phyloP scores from a whole-genome alignment of 2,888 invertebrate species.

The Nezara viridula region DNA sequence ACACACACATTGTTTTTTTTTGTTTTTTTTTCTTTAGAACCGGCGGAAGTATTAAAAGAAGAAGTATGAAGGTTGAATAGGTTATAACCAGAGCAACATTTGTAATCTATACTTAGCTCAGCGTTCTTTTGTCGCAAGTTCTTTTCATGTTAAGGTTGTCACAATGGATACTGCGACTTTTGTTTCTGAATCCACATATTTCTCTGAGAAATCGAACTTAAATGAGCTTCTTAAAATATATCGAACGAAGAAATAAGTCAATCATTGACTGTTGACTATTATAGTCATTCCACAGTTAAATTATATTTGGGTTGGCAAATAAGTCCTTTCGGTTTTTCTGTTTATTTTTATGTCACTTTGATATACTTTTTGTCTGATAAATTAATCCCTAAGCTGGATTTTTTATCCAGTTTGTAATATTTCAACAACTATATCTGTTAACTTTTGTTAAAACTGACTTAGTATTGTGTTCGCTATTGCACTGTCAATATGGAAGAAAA shows the following conservation, averaged over 20 bases:
- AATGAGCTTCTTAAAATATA: neutral
- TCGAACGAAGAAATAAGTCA: neutral
- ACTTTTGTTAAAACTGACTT: no score
- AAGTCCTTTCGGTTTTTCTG: no score
- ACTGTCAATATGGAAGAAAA: no score
- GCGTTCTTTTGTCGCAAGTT: neutral
- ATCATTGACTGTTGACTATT: no score
- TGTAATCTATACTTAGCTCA: neutral
- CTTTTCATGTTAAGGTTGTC: neutral
- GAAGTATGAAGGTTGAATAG: neutral
- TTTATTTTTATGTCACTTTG: no score
- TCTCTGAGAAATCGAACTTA: neutral
- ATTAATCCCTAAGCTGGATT: no score
- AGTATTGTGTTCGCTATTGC: no score
- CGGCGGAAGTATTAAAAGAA: constrained; percentile 21
- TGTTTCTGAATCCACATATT: neutral
- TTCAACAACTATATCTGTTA: no score
- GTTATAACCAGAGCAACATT: neutral
- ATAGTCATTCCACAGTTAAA: no score
- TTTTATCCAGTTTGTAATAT: no score
- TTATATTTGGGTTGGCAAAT: no score
- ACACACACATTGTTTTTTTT: neutral
- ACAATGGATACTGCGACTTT: neutral
- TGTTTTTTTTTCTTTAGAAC: neutral
- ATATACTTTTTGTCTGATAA: no score